Percentiles rank a stretch among this genome's conserved stretches.
These are phyloP conservation scores for Latheticus oryzae DNA, from an alignment of 2,888 invertebrate species.

Conservation along the genomic window DNA sequence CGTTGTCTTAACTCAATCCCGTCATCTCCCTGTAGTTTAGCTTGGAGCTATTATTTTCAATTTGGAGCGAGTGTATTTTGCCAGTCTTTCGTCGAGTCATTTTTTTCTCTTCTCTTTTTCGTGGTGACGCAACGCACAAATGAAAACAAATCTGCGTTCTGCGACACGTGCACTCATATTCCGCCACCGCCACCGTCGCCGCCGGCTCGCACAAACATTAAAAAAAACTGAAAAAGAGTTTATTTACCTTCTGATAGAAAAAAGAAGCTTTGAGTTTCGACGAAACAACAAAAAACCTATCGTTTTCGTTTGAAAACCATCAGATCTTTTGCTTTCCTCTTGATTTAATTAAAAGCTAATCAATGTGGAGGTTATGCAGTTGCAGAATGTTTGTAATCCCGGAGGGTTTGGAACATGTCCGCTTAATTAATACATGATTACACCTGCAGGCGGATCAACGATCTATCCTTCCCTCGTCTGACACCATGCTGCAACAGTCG, in stretches of 20 bases:
- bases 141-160: slow-evolving; percentile 55
- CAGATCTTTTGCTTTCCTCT: slow-evolving; percentile 21
- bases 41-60: slow-evolving; percentile 61
- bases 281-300: too few species aligned
- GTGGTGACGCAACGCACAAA: slow-evolving; percentile 48
- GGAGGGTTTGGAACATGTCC: slow-evolving; percentile 56
- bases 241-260: too few species aligned
- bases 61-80: slow-evolving; percentile 57
- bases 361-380: slow-evolving; percentile 54
- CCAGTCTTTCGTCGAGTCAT: slow-evolving; percentile 49
- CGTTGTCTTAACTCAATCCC: slow-evolving; percentile 59
- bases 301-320: too few species aligned
- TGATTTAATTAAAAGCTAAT: slow-evolving; percentile 60
- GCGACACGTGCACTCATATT: slow-evolving; percentile 40
- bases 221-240: too few species aligned
- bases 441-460: slow-evolving; percentile 56
- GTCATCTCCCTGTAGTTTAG: slow-evolving; percentile 53
- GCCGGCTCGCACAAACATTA: too few species aligned
- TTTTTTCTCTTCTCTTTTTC: slow-evolving; percentile 41
- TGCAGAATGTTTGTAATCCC: slow-evolving; percentile 56
- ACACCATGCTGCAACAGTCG: slow-evolving; percentile 8
- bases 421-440: slow-evolving; percentile 62
- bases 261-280: too few species aligned
- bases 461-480: slow-evolving; percentile 33
- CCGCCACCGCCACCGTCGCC: too few species aligned